These are phyloP conservation scores for Mesorhabditis spiculigera DNA, from an alignment of 2,888 invertebrate genomes.

Conservation along the genomic window DNA sequence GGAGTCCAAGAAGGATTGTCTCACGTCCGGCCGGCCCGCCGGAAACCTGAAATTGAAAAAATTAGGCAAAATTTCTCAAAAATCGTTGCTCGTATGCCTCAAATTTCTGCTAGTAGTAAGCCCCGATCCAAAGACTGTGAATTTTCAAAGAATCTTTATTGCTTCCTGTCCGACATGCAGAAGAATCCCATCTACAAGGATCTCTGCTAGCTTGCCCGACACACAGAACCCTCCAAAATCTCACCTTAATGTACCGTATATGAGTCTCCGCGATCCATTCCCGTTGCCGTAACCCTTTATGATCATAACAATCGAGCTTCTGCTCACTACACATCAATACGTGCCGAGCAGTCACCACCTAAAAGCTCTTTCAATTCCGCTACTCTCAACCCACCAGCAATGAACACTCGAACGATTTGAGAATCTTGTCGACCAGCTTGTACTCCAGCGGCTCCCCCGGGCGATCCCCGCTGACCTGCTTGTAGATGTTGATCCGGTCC, in stretches of 20 bases:
- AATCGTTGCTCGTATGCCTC: too few species aligned
- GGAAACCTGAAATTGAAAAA: conserved; percentile 62
- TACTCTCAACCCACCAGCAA: conserved; percentile 66
- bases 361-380: background rate
- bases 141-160: too few species aligned
- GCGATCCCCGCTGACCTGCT: conserved; percentile 73
- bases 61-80: too few species aligned
- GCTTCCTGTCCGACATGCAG: too few species aligned
- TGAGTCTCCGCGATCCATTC: conserved; percentile 83
- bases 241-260: conserved; percentile 66
- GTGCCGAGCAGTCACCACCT: conserved; percentile 75
- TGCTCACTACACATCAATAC: conserved; percentile 80
- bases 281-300: conserved; percentile 73
- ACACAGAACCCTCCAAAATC: too few species aligned
- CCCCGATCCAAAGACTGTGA: too few species aligned
- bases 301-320: conserved; percentile 73
- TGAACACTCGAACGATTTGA: conserved; percentile 80
- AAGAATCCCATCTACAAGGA: too few species aligned
- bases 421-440: conserved; percentile 83
- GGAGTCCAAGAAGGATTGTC: conserved; percentile 82
- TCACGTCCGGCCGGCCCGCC: conserved; percentile 82
- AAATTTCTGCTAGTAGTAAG: too few species aligned
- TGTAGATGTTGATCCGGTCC: conserved; percentile 89
- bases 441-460: conserved; percentile 68
- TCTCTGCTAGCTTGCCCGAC: too few species aligned